Evolutionary conservation across 2,888 invertebrate species (phyloP), one percentile per base, ranked within the genome.

Genomic region (Tanytarsus gracilentus): DNA sequence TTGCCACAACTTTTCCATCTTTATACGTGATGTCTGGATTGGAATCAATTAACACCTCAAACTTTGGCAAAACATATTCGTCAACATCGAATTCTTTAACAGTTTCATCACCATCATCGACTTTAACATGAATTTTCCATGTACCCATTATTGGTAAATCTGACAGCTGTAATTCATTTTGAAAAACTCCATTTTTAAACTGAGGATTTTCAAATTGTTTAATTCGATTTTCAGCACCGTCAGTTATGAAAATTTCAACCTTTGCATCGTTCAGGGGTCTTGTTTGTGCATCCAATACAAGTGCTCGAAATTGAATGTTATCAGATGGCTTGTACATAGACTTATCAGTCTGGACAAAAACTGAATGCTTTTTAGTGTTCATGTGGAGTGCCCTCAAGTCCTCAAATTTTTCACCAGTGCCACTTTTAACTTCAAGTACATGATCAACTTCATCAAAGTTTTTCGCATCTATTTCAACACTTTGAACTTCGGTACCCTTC

Each of bases 51-150:
- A 81, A 81, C 62, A 97, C 88, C 69, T 94, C 85, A 73, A 95
- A 98, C 70, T 95, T 95, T 0, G 98, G 98, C 65, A 93, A 75
- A 61, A 97, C 87, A 67, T 93, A 94, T 73, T 93, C 90, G 6
- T 92, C 91, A 5, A 96, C 89, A 69, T 88, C 81, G 61, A 74
- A 73, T 8, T 67, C 67, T 56, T 71, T 68, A 7, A n/a, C 27
- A 18, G 21, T 58, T 29, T 25, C 30, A n/a, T 58, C 29, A n/a
- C 8, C 6, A 1, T 79, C 83, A 51, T 79, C 78, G 5, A 83
- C 76, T 16, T 72, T 76, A 0, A 83, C 83, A 63, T 84, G 82
- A 64, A 95, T 85, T 61, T 82, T 86, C 95, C 95, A 96, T 69
- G 85, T 80, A 26, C 95, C 95, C 18, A 93, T 76, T 16, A 90